These are phyloP conservation scores for Furcifer pardalis DNA, from an alignment of 2,797 vertebrate genomes.

Conservation along the genomic window DNA sequence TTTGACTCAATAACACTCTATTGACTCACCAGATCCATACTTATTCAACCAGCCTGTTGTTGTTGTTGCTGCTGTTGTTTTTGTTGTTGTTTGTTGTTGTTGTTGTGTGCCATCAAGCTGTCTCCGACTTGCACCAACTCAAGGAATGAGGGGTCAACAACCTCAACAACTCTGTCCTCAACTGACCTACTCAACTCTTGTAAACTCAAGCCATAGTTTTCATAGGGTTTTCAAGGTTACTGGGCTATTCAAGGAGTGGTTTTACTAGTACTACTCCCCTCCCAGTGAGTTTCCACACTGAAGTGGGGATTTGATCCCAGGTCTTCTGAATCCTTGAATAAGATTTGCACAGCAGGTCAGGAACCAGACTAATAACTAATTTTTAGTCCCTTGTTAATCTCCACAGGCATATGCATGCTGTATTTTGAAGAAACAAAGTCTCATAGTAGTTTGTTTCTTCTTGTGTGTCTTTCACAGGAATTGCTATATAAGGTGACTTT, in stretches of 20 bases:
- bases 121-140: no score
- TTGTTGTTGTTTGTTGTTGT: no score
- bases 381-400: background rate
- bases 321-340: background rate
- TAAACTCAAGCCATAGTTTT: no score
- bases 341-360: no score
- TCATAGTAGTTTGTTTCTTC: background rate
- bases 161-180: no score
- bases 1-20: no score
- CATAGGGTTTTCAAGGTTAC: background rate
- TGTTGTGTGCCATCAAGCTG: no score
- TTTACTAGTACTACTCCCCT: background rate
- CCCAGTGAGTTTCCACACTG: background rate
- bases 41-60: no score
- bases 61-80: no score
- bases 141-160: no score
- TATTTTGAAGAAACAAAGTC: background rate
- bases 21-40: no score
- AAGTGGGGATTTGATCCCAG: background rate
- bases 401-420: background rate
- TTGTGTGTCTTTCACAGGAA: background rate
- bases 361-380: background rate
- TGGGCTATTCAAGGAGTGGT: background rate
- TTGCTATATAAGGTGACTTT: background rate
- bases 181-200: no score